Conservation (phyloP, 2,797 vertebrate genomes). For the Champsocephalus gunnari region DNA sequence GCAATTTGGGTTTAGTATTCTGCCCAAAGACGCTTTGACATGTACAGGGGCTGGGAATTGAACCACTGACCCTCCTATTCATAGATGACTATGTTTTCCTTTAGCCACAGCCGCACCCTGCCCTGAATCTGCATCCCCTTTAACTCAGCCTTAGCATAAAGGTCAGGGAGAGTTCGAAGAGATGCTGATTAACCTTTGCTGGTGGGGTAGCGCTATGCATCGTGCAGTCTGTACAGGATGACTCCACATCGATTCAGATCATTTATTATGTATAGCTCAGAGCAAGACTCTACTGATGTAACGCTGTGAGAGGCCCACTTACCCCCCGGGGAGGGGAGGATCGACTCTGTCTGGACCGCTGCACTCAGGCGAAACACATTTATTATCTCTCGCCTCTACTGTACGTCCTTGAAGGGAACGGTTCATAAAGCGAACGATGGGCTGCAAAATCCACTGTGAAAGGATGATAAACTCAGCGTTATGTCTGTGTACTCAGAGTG, state of each 20-base stretch:
- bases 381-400: conserved; percentile 30
- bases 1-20: no score
- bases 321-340: conserved; percentile 37
- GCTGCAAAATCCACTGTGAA: conserved; percentile 53
- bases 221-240: conserved; percentile 27
- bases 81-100: no score
- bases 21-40: no score
- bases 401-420: conserved; percentile 46
- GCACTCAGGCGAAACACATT: conserved; percentile 49
- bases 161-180: conserved; percentile 22
- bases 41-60: no score
- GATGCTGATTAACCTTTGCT: background rate
- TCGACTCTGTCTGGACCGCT: conserved; percentile 40
- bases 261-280: conserved; percentile 41
- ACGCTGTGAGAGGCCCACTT: conserved; percentile 30
- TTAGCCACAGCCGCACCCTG: no score
- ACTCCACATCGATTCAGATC: conserved; percentile 21
- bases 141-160: background rate
- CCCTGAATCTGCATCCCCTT: no score
- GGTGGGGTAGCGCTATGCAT: background rate
- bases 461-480: conserved; percentile 47
- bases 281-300: conserved; percentile 21
- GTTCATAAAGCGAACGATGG: conserved; percentile 65
- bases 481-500: conserved; percentile 12
- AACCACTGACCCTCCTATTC: no score